phyloP scores from a whole-genome alignment of 2,113 vertebrate genomes.

The Spermophilus dauricus region DNA sequence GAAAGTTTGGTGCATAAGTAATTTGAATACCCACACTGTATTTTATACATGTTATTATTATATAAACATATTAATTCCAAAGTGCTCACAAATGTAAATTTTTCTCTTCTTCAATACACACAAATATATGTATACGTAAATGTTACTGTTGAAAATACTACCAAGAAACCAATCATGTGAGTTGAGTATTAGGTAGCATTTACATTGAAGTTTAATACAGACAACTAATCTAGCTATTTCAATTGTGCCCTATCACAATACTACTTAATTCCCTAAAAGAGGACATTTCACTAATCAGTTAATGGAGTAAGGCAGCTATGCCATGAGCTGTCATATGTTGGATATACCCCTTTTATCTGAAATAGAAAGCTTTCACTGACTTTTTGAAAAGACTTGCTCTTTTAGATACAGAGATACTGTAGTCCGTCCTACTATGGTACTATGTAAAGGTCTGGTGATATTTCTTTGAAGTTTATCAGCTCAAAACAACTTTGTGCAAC shows the following conservation, averaged over 20 bases:
- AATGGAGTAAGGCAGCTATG: background rate
- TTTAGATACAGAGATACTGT: background rate
- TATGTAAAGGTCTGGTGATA: background rate
- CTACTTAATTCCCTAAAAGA: background rate
- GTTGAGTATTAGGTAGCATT: background rate
- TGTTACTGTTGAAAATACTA: constrained; percentile 5
- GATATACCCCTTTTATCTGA: background rate
- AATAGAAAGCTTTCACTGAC: background rate
- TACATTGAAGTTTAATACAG: background rate
- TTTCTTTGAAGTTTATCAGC: background rate
- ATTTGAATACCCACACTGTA: background rate
- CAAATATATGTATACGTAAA: background rate
- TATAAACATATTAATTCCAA: background rate
- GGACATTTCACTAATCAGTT: too few relatives aligned
- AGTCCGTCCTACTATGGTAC: background rate
- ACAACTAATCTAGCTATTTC: background rate
- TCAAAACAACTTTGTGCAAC: background rate
- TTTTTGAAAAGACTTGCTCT: background rate
- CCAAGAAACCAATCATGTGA: background rate
- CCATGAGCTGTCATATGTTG: background rate
- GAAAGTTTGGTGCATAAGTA: background rate
- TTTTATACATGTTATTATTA: background rate
- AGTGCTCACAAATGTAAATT: background rate
- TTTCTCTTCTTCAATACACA: constrained; percentile 26
- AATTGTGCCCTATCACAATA: background rate